Evolutionary conservation across 2,113 vertebrate genomes (phyloP).

Genomic region (Cavia porcellus): DNA sequence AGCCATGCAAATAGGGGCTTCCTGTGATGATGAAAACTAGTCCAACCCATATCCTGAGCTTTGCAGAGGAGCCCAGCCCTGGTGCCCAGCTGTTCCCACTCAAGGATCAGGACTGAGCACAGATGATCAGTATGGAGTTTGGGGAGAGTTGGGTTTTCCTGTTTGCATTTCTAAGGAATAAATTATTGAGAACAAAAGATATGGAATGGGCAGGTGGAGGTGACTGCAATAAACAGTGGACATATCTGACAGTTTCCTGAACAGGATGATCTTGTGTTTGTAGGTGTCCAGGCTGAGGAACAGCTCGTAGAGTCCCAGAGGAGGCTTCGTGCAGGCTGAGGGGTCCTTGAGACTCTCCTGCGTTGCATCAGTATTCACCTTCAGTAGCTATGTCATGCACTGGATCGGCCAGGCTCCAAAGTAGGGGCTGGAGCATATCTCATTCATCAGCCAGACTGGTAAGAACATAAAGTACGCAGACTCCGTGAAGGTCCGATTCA

Average conservation of each 20-base stretch:
- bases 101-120: neutral
- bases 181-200: neutral
- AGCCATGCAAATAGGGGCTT: too few species aligned
- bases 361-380: neutral
- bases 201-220: neutral
- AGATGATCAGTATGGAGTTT: neutral
- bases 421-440: neutral
- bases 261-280: neutral
- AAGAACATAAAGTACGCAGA: neutral
- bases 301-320: neutral
- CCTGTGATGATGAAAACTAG: too few species aligned
- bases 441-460: fast-evolving
- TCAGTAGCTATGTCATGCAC: neutral
- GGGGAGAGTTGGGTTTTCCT: too few species aligned
- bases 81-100: too few species aligned
- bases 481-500: neutral
- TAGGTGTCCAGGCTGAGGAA: neutral
- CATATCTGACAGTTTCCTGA: neutral
- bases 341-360: neutral
- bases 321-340: neutral
- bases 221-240: neutral
- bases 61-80: too few species aligned
- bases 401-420: neutral
- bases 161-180: neutral
- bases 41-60: too few species aligned